These are phyloP conservation scores for Hyperopisus bebe DNA, from an alignment of 2,113 vertebrate genomes.

Conservation along the genomic window DNA sequence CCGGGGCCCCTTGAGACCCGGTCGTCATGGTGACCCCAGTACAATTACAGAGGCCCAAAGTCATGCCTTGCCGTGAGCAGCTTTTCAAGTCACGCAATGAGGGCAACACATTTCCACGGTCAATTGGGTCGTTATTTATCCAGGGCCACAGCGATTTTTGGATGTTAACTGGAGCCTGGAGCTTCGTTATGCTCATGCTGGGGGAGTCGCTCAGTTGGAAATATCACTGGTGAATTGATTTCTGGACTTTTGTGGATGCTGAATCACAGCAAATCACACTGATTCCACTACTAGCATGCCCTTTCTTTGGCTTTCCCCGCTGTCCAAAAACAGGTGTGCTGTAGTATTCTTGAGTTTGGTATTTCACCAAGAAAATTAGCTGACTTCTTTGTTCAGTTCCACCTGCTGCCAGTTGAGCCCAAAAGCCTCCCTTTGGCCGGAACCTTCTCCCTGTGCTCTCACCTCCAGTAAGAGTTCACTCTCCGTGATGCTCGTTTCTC, in stretches of 20 bases:
- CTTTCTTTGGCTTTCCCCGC: neutral
- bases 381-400: neutral
- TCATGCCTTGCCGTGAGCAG: conserved; percentile 55
- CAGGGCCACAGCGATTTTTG: conserved; percentile 49
- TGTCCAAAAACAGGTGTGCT: neutral
- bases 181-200: neutral
- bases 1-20: conserved; percentile 52
- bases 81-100: conserved; percentile 75
- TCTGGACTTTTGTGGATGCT: neutral
- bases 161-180: conserved; percentile 45
- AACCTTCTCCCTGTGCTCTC: conserved; percentile 36
- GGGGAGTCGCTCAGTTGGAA: neutral
- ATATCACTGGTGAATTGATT: neutral
- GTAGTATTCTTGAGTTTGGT: neutral
- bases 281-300: neutral
- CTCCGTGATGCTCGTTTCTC: conserved; percentile 57
- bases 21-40: conserved; percentile 57
- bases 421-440: neutral
- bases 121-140: conserved; percentile 59
- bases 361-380: neutral
- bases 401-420: neutral
- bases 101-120: conserved; percentile 63
- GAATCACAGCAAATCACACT: neutral
- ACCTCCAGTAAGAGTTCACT: conserved; percentile 86
- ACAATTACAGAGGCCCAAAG: conserved; percentile 57